Evolutionary conservation across 2,888 invertebrate genomes (phyloP), one percentile per base, ranked within the genome.

Genomic region (Eupithecia pulchellata): DNA sequence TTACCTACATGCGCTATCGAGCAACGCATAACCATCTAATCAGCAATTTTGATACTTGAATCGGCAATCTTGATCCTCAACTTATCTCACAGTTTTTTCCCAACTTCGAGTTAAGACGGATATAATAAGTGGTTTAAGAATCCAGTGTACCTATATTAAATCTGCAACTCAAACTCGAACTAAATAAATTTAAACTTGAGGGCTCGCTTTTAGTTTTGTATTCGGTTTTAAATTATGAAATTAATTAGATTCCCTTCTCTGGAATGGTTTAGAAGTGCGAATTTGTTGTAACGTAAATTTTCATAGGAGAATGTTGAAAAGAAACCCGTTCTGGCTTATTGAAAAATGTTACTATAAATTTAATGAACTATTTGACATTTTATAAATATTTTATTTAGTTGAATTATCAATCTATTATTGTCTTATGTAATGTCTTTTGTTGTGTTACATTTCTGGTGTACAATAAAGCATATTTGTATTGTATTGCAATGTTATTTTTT

Each of bases 121-220:
- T 34, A 9, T 58, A 27, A 4, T 30, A 11, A 30, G 17, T 30
- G 17, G n/a, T n/a, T 58, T 58, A 58, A 58, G 58, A 17, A 58
- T n/a, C 20, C 32, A 58, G 68, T 71, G n/a, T 34, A 13, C 13
- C 39, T 39, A 66, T 71, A 75, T 77, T 78, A 76, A n/a, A 78
- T 78, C 68, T 73, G 25, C 32, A 76, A 79, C 75, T 73, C 77
- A 79, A 78, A 78, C 73, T 61, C 58, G 61, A 75, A 67, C 74
- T 76, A 73, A 75, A 79, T 76, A 78, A 75, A 75, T 74, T 34
- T 69, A 30, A 69, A 72, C 63, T 72, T 63, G 52, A 47, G 58
- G 8, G 61, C 32, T 25, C 25, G 25, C 34, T 61, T 60, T 32
- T 68, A 47, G 62, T 55, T 61, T 25, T 52, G 30, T 52, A 61